Conservation (phyloP, 2,797 vertebrate genomes). For the Hozukius guyotensis region DNA sequence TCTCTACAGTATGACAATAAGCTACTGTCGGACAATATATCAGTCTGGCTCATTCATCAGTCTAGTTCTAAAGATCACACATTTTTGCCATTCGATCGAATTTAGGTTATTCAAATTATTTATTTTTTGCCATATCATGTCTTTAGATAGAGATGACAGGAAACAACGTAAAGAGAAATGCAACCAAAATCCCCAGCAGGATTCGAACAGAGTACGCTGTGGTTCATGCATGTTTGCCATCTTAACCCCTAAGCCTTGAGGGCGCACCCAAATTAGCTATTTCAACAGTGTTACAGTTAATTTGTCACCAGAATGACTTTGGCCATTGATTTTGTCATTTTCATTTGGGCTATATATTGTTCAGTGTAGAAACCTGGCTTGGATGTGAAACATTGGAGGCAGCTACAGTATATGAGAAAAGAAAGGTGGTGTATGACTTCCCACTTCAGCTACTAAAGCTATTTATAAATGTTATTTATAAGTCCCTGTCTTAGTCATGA, state of each 20-base stretch:
- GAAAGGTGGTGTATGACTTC: background rate
- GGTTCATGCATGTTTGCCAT: background rate
- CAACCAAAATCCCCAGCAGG: background rate
- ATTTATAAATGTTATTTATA: background rate
- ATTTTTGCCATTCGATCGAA: background rate
- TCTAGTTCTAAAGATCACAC: background rate
- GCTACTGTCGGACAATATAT: background rate
- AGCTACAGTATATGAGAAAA: background rate
- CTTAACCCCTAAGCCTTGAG: background rate
- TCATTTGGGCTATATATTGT: background rate
- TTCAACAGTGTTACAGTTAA: background rate
- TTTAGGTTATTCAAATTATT: background rate
- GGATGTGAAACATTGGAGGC: background rate
- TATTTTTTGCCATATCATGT: background rate
- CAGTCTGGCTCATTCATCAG: background rate
- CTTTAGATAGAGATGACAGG: background rate
- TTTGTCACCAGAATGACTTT: background rate
- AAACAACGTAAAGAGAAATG: background rate
- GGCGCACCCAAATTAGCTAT: background rate
- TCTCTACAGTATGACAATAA: background rate
- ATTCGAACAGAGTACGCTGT: background rate
- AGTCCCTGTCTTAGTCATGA: background rate
- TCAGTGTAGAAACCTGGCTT: background rate
- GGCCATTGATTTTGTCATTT: constrained; percentile 1
- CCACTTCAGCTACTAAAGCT: background rate